Conservation (phyloP, 2,113 vertebrate species). For the Thunnus maccoyii region DNA sequence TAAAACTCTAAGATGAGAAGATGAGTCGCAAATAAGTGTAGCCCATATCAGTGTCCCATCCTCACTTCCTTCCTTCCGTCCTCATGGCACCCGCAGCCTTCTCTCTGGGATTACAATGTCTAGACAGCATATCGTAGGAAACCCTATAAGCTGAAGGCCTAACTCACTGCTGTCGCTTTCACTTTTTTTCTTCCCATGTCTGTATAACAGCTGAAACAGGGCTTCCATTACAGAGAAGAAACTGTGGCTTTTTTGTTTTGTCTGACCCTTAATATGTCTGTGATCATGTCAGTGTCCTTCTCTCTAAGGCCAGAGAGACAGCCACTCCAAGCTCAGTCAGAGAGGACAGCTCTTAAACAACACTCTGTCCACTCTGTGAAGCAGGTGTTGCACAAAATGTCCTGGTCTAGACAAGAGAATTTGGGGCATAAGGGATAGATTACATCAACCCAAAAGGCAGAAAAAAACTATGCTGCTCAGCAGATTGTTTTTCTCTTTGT, state of each 20-base stretch:
- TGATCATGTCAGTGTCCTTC: constrained; percentile 33
- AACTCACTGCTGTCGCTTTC: constrained; percentile 24
- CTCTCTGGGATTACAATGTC: constrained; percentile 66
- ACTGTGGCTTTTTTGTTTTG: constrained; percentile 38
- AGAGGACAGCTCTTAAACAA: constrained; percentile 34
- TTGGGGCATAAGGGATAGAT: constrained; percentile 52
- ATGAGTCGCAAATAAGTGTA: constrained; percentile 29
- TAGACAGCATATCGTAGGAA: constrained; percentile 63
- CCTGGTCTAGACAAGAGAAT: constrained; percentile 44
- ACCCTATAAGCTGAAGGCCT: constrained; percentile 37
- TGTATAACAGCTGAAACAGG: constrained; percentile 34
- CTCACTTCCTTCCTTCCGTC: constrained; percentile 34
- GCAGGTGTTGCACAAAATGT: constrained; percentile 49
- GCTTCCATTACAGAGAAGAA: constrained; percentile 38
- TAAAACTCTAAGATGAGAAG: constrained; percentile 37
- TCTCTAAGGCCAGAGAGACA: constrained; percentile 33
- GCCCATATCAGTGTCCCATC: constrained; percentile 13
- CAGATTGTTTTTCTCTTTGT: constrained; percentile 34
- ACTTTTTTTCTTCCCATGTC: constrained; percentile 22
- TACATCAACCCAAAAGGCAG: constrained; percentile 28
- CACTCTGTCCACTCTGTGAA: constrained; percentile 30
- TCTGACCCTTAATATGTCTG: constrained; percentile 38
- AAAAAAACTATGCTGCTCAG: constrained; percentile 29
- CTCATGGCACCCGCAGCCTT: constrained; percentile 35
- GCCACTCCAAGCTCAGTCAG: constrained; percentile 49